Conservation (phyloP, 2,797 vertebrate genomes). For the Lerista edwardsae region DNA sequence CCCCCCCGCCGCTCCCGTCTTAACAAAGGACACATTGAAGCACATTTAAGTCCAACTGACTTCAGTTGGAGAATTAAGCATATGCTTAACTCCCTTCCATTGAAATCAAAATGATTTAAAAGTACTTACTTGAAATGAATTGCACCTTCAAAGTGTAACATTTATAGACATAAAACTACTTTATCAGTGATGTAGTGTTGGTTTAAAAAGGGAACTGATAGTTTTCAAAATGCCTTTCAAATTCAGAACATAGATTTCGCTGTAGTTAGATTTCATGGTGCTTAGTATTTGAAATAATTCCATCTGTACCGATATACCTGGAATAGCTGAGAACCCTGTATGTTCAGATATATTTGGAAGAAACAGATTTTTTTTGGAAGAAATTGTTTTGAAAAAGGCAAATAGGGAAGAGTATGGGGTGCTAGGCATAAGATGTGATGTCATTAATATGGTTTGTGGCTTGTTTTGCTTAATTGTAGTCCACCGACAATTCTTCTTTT, state of each 20-base stretch:
- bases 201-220: constrained; percentile 63
- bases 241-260: constrained; percentile 9
- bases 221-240: constrained; percentile 59
- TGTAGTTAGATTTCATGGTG: not conserved
- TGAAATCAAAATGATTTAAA: not conserved
- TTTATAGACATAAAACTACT: constrained; percentile 52
- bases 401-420: not conserved
- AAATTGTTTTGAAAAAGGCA: constrained; percentile 27
- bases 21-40: not conserved
- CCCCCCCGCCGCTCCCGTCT: too few relatives aligned
- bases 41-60: not conserved
- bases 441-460: constrained; percentile 32
- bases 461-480: constrained; percentile 32
- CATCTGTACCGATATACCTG: constrained; percentile 28
- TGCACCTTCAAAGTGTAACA: constrained; percentile 48
- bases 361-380: constrained; percentile 41
- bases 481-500: not conserved
- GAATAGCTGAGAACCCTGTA: constrained; percentile 40
- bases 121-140: not conserved
- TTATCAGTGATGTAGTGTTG: constrained; percentile 49
- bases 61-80: not conserved
- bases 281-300: constrained; percentile 42
- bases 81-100: not conserved
- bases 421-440: not conserved
- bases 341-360: constrained; percentile 46